Percentiles rank a stretch among this genome's conserved stretches.
Evolutionary conservation across 2,888 invertebrate species (phyloP).

Genomic region (Erannis defoliaria): DNA sequence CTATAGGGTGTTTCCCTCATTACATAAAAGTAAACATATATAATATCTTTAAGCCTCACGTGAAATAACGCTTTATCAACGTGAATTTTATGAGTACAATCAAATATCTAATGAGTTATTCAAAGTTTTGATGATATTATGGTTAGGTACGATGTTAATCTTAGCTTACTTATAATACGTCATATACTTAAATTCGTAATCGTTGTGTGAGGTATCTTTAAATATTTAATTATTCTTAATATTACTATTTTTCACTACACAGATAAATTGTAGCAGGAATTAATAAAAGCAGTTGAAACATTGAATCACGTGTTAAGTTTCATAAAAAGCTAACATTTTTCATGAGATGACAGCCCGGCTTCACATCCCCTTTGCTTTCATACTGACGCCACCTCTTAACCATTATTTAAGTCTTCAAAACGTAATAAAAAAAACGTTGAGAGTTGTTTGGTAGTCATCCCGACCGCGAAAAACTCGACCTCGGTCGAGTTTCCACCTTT

Average conservation of each 20-base stretch:
- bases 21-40: background rate
- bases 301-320: slow-evolving; percentile 59
- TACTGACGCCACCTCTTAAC: slow-evolving; percentile 51
- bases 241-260: slow-evolving; percentile 1
- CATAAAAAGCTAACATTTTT: slow-evolving; percentile 68
- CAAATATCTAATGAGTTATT: too few relatives aligned
- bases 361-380: slow-evolving; percentile 47
- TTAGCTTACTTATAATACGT: too few relatives aligned
- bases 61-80: too few relatives aligned
- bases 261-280: background rate
- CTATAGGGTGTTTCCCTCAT: slow-evolving; percentile 43
- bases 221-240: background rate
- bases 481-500: too few relatives aligned
- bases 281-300: slow-evolving; percentile 14
- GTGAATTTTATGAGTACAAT: too few relatives aligned
- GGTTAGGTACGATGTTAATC: too few relatives aligned
- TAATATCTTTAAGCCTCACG: background rate
- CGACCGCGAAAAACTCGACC: too few relatives aligned
- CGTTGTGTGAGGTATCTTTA: too few relatives aligned
- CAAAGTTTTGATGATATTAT: too few relatives aligned
- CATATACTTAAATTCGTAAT: too few relatives aligned
- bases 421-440: too few relatives aligned
- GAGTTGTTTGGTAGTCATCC: too few relatives aligned
- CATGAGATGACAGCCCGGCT: slow-evolving; percentile 56
- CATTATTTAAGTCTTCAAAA: slow-evolving; percentile 46